Evolutionary conservation across 1,140 invertebrate genomes (phyloP).

Genomic region (Octopus bimaculoides): DNA sequence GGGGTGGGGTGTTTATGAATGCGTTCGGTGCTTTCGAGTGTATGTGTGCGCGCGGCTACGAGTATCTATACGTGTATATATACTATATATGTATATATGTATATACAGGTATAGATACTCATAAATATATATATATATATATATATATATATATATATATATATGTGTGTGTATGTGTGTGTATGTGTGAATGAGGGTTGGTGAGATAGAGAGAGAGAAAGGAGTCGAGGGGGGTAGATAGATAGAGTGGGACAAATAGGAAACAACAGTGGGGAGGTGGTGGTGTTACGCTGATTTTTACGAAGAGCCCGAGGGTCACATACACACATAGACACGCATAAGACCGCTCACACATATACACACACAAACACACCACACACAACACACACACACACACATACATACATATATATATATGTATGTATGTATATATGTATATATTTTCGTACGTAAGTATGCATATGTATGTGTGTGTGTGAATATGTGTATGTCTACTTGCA

Average conservation of each 20-base stretch:
- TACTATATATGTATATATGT: not conserved
- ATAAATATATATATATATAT: not conserved
- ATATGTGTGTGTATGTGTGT: not conserved
- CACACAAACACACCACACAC: constrained; percentile 3
- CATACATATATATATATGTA: not conserved
- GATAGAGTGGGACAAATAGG: not conserved
- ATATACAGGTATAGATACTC: not conserved
- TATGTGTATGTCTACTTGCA: not conserved
- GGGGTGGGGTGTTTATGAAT: not conserved
- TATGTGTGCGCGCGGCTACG: not conserved
- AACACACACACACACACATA: constrained; percentile 1
- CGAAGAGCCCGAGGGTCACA: not conserved
- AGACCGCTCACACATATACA: not conserved
- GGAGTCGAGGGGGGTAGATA: not conserved
- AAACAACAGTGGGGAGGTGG: not conserved
- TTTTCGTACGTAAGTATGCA: constrained; percentile 3
- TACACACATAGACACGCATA: not conserved
- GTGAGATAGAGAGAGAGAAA: not conserved
- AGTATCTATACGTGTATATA: not conserved
- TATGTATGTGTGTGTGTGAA: not conserved
- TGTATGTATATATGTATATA: not conserved
- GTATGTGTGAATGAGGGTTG: not conserved
- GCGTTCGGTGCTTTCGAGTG: not conserved
- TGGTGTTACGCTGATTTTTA: not conserved
- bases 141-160: constrained; percentile 4